phyloP scores from a whole-genome alignment of 2,113 vertebrate genomes.

The Syngnathus floridae region DNA sequence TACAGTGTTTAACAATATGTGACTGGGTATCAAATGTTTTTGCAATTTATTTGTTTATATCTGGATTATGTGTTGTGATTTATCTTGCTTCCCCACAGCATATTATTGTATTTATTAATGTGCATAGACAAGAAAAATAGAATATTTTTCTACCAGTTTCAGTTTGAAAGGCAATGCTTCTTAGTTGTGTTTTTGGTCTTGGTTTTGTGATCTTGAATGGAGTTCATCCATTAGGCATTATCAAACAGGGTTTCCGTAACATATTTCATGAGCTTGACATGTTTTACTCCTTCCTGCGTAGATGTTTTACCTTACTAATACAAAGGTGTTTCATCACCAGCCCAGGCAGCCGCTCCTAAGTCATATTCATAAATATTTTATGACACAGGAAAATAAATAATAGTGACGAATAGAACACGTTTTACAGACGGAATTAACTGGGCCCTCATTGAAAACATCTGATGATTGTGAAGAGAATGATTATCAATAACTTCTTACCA shows the following conservation, averaged over 20 bases:
- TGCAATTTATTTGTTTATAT: slow-evolving; percentile 22
- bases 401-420: slow-evolving; percentile 27
- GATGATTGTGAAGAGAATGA: slow-evolving; percentile 29
- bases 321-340: slow-evolving; percentile 46
- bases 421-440: slow-evolving; percentile 29
- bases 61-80: slow-evolving; percentile 30
- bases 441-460: slow-evolving; percentile 27
- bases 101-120: slow-evolving; percentile 17
- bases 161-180: background rate
- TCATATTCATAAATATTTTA: slow-evolving; percentile 52
- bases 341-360: slow-evolving; percentile 27
- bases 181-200: slow-evolving; percentile 1
- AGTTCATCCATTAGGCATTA: slow-evolving; percentile 18
- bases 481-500: slow-evolving; percentile 67
- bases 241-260: slow-evolving; percentile 26
- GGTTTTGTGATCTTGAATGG: slow-evolving; percentile 6
- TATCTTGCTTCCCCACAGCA: slow-evolving; percentile 5
- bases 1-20: slow-evolving; percentile 26
- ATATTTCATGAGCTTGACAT: slow-evolving; percentile 39
- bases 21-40: slow-evolving; percentile 15
- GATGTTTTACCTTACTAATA: slow-evolving; percentile 34
- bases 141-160: slow-evolving; percentile 8
- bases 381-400: slow-evolving; percentile 31
- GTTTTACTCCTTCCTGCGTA: slow-evolving; percentile 1
- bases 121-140: slow-evolving; percentile 14